Percentiles rank a stretch among this genome's conserved stretches.
Evolutionary conservation across 2,797 vertebrate genomes (phyloP).

Genomic region (Hypotaenidia philippensis): DNA sequence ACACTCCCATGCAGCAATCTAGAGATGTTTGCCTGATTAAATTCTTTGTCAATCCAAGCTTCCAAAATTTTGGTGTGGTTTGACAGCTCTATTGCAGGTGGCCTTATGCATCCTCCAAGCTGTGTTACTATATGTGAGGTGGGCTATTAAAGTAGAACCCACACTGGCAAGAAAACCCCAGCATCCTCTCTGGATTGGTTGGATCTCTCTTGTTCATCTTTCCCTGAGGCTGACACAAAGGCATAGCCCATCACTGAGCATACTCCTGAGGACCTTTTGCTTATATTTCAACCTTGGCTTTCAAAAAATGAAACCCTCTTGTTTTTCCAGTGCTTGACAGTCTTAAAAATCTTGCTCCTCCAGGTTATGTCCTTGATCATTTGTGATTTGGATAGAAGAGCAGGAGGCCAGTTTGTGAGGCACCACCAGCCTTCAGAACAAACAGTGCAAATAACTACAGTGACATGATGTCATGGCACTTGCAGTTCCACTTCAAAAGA

Average conservation of each 20-base stretch:
- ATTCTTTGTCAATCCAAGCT: not conserved
- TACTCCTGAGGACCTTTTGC: not conserved
- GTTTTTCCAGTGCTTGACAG: not conserved
- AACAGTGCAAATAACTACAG: constrained; percentile 52
- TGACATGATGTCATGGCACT: constrained; percentile 44
- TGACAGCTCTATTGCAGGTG: not conserved
- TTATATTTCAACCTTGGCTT: constrained; percentile 29
- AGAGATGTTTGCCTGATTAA: not conserved
- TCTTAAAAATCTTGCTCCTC: not conserved
- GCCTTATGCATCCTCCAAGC: not conserved
- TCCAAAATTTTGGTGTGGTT: not conserved
- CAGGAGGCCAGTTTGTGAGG: constrained; percentile 33
- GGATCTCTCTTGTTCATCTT: not conserved
- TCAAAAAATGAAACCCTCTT: not conserved
- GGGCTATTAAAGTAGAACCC: not conserved
- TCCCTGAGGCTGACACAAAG: not conserved
- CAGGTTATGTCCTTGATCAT: constrained; percentile 45
- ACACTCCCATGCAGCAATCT: not conserved
- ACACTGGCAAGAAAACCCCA: not conserved
- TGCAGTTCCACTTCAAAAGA: constrained; percentile 69
- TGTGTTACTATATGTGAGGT: not conserved
- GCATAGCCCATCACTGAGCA: not conserved
- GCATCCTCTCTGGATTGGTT: not conserved
- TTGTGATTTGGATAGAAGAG: constrained; percentile 9
- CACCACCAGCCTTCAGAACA: constrained; percentile 46